phyloP scores from a whole-genome alignment of 2,797 vertebrate species.

The Anniella stebbinsi region DNA sequence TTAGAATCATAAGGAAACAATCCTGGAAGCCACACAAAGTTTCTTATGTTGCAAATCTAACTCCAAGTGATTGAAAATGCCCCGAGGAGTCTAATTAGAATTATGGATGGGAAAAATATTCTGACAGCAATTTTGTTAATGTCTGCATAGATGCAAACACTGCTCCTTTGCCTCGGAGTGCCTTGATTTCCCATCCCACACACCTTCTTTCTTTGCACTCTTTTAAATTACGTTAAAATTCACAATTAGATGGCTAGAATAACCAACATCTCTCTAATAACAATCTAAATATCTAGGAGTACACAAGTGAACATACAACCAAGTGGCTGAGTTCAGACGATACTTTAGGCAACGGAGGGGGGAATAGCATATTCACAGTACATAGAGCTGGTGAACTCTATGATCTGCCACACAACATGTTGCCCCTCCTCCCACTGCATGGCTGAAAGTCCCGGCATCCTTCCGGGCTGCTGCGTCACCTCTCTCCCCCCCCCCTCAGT shows the following conservation, averaged over 20 bases:
- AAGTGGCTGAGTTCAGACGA: too few relatives aligned
- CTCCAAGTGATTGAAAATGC: conserved; percentile 39
- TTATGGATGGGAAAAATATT: conserved; percentile 29
- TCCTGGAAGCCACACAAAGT: conserved; percentile 37
- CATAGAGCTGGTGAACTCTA: too few relatives aligned
- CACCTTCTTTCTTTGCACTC: not conserved
- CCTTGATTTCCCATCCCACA: not conserved
- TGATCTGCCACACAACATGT: too few relatives aligned
- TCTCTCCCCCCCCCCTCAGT: too few relatives aligned
- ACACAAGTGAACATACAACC: not conserved
- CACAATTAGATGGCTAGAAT: not conserved
- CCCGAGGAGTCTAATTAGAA: conserved; percentile 35
- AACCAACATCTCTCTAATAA: not conserved
- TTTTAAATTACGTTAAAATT: not conserved
- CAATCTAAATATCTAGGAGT: not conserved
- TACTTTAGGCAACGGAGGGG: too few relatives aligned
- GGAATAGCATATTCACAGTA: too few relatives aligned
- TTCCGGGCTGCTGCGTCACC: too few relatives aligned
- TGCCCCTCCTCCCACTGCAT: too few relatives aligned
- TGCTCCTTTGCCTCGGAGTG: not conserved
- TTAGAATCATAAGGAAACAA: conserved; percentile 43
- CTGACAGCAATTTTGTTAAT: conserved; percentile 27
- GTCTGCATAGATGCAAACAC: not conserved
- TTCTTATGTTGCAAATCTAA: conserved; percentile 39
- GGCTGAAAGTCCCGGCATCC: too few relatives aligned